Evolutionary conservation across 2,888 invertebrate species (phyloP).

Genomic region (Notodonta dromedarius): DNA sequence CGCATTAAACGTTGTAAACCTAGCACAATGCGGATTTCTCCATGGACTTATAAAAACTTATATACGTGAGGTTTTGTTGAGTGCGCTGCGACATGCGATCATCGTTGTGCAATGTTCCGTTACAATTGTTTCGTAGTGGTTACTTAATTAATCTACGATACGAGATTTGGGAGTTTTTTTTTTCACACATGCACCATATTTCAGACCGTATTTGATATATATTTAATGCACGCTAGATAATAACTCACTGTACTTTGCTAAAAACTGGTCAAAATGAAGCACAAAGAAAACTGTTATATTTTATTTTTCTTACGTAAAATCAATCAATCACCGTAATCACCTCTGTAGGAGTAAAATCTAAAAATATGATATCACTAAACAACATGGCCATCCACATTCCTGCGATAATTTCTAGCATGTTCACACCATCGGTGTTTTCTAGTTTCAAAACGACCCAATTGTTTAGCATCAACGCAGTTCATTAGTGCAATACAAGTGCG

Average conservation of each 20-base stretch:
- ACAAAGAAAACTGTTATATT: no score
- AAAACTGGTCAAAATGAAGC: no score
- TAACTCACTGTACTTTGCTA: no score
- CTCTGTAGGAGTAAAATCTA: no score
- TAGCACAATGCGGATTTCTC: conserved; percentile 70
- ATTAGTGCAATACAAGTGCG: conserved; percentile 57
- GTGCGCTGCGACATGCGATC: conserved; percentile 65
- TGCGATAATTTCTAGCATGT: background rate
- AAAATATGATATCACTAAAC: background rate
- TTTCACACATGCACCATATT: background rate
- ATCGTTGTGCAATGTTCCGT: conserved; percentile 54
- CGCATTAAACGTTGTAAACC: conserved; percentile 71
- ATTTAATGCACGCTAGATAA: no score
- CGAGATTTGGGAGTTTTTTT: background rate
- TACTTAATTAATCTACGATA: conserved; percentile 3
- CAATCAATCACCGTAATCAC: no score
- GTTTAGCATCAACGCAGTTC: conserved; percentile 40
- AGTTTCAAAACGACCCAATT: conserved; percentile 37
- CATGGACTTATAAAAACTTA: conserved; percentile 62
- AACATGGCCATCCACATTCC: background rate
- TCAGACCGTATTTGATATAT: background rate
- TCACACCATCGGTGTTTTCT: conserved; percentile 6
- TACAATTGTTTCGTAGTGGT: conserved; percentile 39
- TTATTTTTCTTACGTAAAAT: no score
- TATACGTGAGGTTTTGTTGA: conserved; percentile 59